Conservation (phyloP, 2,797 vertebrate genomes). For the Pristis pectinata region DNA sequence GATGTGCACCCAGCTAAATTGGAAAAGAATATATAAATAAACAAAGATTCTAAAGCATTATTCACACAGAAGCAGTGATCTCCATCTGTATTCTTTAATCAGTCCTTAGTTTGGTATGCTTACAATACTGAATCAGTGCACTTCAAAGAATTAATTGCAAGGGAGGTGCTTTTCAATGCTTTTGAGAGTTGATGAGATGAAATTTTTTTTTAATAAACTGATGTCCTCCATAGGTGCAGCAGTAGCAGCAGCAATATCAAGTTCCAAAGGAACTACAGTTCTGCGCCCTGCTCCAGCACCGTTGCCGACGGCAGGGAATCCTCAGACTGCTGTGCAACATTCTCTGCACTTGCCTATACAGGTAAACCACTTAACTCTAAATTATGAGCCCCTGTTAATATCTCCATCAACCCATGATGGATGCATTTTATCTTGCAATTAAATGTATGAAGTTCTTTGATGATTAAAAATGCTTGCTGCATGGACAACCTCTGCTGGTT, state of each 20-base stretch:
- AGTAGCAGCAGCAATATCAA: slow-evolving; percentile 94
- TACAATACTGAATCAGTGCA: background rate
- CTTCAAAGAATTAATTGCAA: background rate
- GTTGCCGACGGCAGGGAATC: slow-evolving; percentile 69
- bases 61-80: background rate
- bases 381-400: background rate
- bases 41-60: background rate
- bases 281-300: slow-evolving; percentile 81
- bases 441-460: no score
- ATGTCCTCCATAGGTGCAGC: slow-evolving; percentile 70
- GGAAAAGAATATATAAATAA: background rate
- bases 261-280: slow-evolving; percentile 86
- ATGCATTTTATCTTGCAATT: background rate
- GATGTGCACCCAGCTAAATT: background rate
- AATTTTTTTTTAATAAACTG: background rate
- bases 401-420: background rate
- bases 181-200: background rate
- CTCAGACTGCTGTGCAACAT: slow-evolving; percentile 84
- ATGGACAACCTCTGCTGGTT: no score
- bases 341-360: slow-evolving; percentile 93
- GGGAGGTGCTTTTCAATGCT: background rate
- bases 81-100: background rate
- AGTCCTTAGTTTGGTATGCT: background rate
- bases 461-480: no score
- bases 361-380: slow-evolving; percentile 54